Evolutionary conservation across 2,113 vertebrate genomes (phyloP), one percentile per base, ranked within the genome.

Genomic region (Lycaon pictus): DNA sequence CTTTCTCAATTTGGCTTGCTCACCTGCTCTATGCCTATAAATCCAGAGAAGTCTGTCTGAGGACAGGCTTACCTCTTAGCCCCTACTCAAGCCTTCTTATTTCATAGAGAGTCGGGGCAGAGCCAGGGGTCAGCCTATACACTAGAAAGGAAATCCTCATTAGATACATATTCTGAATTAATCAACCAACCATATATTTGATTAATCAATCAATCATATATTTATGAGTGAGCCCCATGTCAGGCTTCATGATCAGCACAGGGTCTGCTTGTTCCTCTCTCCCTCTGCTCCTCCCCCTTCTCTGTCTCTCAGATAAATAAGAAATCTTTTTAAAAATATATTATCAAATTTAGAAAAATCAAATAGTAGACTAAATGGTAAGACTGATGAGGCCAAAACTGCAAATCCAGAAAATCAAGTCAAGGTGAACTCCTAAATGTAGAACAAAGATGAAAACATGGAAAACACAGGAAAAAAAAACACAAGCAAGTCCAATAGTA

Each of bases 21-120:
- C 63, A 96, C 63, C 22, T 95, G 86, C 55, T 96, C 63, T 94
- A 35, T 87, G 35, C 67, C 85, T 77, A 79, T 67, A 81, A 71
- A 72, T 32, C 15, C 7, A 4, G 91, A 80, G 81, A 67, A 62
- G 9, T 2, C 63, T n/a, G 58, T 37, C 48, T 16, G 55, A 43
- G 22, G 48, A 67, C 35, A 72, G 72, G 69, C 17, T 29, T 8
- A 35, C 11, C 32, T 55, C 17, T n/a, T n/a, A 55, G 20, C 43
- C 27, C 20, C 19, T 43, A 23, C 53, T 71, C 32, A 74, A 2
- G 5, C 5, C 71, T 11, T 62, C 81, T 63, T 65, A 63, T 91
- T 79, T 27, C 58, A 88, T 58, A 22, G 8, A 65, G 25, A 53
- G 2, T 3, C 3, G 12, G 3, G 7, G 76, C 51, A n/a, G 23